These are phyloP conservation scores for Takifugu bimaculatus DNA, from an alignment of 2,113 vertebrate species.

Conservation along the genomic window DNA sequence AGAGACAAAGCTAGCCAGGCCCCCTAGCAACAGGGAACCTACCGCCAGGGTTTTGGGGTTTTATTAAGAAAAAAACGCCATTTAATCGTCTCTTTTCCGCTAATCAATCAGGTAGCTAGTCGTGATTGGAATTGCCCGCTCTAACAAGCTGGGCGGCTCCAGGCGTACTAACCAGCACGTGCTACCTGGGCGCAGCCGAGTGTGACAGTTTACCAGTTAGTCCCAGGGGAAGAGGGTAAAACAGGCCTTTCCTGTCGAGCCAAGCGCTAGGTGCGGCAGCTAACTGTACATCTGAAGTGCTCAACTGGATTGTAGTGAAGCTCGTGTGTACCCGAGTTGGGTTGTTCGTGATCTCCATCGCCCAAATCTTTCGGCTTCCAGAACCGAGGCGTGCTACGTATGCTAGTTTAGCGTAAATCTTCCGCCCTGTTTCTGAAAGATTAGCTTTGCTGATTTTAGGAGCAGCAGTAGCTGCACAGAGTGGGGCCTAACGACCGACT, in stretches of 20 bases:
- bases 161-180: constrained; percentile 4
- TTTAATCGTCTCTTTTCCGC: too few relatives aligned
- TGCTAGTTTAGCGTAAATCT: too few relatives aligned
- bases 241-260: constrained; percentile 74
- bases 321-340: constrained; percentile 23
- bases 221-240: constrained; percentile 26
- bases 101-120: not conserved
- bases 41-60: not conserved
- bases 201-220: constrained; percentile 27
- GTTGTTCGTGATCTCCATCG: not conserved
- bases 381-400: too few relatives aligned
- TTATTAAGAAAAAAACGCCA: too few relatives aligned
- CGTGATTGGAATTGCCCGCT: not conserved
- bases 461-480: too few relatives aligned
- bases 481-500: too few relatives aligned
- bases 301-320: constrained; percentile 62
- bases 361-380: not conserved
- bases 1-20: constrained; percentile 49
- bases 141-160: not conserved
- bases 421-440: not conserved
- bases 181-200: constrained; percentile 7
- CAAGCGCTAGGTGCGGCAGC: constrained; percentile 57
- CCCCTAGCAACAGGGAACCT: constrained; percentile 63
- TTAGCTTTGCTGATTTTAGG: not conserved
- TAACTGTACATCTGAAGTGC: constrained; percentile 47